Base-by-base conservation (phyloP, 1,140 invertebrate genomes). In the Cherax quadricarinatus region DNA sequence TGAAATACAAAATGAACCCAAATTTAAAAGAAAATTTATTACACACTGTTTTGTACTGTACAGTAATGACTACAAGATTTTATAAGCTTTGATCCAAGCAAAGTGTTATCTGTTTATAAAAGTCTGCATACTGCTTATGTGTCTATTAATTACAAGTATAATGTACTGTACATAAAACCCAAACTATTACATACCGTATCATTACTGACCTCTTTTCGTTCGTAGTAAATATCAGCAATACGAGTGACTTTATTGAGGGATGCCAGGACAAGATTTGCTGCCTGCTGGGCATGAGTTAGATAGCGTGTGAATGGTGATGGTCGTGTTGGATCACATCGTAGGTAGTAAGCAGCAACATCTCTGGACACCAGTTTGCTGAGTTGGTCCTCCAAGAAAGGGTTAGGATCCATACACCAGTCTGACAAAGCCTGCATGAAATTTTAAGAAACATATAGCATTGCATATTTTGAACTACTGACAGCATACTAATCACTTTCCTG, bases 261-360 rank as follows among this genome's bases (percentile, higher is more conserved):
- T 51, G 96, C 96, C 49, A 97, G 95, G 94, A 98, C 97, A 89
- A 96, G 96, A 51, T 96, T 96, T 53, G 97, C 96, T 0, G 97
- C 96, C 24, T 96, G 96, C 94, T 97, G 97, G 0, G 97, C 97
- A 94, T 97, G 97, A 10, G 97, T 96, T 73, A 98, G 95, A 92
- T 97, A 96, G 89, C 97, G 96, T 0, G 97, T 97, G 93, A 98
- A 97, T 0, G 97, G 97, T 95, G 98, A 98, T 82, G 96, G 97
- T 14, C 96, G 96, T 0, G 96, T 96, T 87, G 96, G 96, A 95
- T 98, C 97, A 95, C 98, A 98, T 93, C 97, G 97, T 85, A 97
- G 96, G 95, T 98, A 98, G 95, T 98, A 98, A 86, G 97, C 96
- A 66, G 98, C 95, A 83, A 98, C 96, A 94, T 97, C 96, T 91